phyloP scores from a whole-genome alignment of 2,797 vertebrate species.

The Xenops minutus region DNA sequence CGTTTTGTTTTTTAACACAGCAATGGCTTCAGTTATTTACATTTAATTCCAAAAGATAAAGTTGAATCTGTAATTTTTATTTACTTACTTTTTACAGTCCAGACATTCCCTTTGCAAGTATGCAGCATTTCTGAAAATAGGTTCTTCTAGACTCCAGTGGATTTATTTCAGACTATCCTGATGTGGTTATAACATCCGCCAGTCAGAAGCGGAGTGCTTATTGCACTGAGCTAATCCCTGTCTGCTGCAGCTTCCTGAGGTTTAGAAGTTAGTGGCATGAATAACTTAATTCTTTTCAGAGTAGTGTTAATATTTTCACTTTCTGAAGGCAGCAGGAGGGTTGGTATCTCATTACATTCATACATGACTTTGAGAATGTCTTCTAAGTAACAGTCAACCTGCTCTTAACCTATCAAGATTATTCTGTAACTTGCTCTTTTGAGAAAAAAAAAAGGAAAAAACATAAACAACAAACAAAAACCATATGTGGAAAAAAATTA shows the following conservation, averaged over 20 bases:
- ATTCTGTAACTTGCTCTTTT: background rate
- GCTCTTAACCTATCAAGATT: background rate
- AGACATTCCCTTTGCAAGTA: background rate
- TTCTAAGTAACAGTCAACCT: background rate
- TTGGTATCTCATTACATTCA: background rate
- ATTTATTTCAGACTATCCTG: background rate
- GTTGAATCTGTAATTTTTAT: background rate
- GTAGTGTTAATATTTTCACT: background rate
- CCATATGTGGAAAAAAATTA: background rate
- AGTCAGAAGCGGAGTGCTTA: background rate
- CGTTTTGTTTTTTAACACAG: background rate
- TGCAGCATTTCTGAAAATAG: slow-evolving; percentile 1
- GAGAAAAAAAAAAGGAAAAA: background rate
- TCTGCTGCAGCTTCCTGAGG: slow-evolving; percentile 15
- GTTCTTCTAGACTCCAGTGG: background rate
- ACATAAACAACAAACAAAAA: background rate
- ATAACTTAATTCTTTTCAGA: slow-evolving; percentile 15
- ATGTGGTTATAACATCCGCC: slow-evolving; percentile 13
- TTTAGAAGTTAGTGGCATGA: background rate
- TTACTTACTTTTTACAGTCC: background rate
- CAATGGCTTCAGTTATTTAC: background rate
- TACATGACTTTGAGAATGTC: background rate
- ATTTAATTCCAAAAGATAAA: background rate
- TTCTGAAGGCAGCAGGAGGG: background rate
- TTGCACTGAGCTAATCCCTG: background rate